Base-by-base conservation (phyloP, 2,797 vertebrate species). In the Alauda arvensis region DNA sequence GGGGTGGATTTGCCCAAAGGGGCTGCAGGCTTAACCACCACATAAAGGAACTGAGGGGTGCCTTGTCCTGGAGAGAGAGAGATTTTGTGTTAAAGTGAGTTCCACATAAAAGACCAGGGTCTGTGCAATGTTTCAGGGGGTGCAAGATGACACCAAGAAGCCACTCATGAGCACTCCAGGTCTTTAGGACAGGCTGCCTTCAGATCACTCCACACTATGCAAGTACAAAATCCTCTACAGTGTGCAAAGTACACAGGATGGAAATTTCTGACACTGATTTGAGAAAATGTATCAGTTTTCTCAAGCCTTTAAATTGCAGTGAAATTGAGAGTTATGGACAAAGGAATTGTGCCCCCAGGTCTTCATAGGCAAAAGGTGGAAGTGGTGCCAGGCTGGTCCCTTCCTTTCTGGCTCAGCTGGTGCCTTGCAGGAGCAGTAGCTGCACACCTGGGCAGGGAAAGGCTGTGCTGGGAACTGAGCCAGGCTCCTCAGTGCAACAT, bases 121-220 rank as follows among this genome's bases (percentile, higher is more conserved):
- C 33, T 70, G 28, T 74, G 8, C 20, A 23, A 0, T 12, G 10
- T 71, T 65, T 77, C 67, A 55, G 40, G 21, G 6, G 74, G 8
- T 67, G 49, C 31, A 84, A 62, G 33, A 34, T 69, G 37, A 14
- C 45, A 62, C 24, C 40, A n/a, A 55, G 63, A 49, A 77, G 39
- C 20, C 16, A 12, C 6, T 71, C 25, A 1, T 48, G 34, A 19
- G 48, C 46, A 25, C 19, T 61, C 5, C 43, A 51, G 42, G 17
- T 61, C 33, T 71, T 71, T 23, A 68, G 34, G 23, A 24, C 40
- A 65, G 43, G 56, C 28, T 88, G 31, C 37, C 28, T 86, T 72
- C 56, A 55, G 12, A 42, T 62, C 52, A 6, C 28, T 51, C 34
- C 31, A 12, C 25, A 16, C 19, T 0, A 0, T 16, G 15, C 34